Base-by-base conservation (phyloP, 1,140 invertebrate genomes). In the Microplitis demolitor region DNA sequence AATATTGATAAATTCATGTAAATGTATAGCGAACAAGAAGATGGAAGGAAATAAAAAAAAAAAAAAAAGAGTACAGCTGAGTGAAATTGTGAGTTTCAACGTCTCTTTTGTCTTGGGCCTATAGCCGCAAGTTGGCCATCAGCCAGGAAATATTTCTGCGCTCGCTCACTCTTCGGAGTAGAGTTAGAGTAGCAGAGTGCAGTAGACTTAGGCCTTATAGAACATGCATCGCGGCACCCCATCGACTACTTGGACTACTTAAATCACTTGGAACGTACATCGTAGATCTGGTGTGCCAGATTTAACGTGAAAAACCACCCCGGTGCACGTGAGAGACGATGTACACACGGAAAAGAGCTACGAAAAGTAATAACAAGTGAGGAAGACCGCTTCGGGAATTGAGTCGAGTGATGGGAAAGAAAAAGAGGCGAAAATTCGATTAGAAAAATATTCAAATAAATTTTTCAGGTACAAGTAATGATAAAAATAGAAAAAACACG, bases 211-310 rank as follows among this genome's bases (percentile, higher is more conserved):
- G 72, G 76, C 51, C 76, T 78, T 77, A 78, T 79, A 81, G 73
- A 72, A 75, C 72, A 80, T 79, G 76, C 76, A 75, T 16, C 72
- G 71, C 62, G 75, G 75, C 73, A 76, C 69, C 74, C 74, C 79
- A 78, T 82, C 78, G 81, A 80, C 78, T 78, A 76, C 72, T 79
- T 76, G 66, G 75, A 79, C 80, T 83, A 76, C 79, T 84, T 85
- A 85, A 84, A 85, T 85, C 83, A 84, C 82, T 78, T 75, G 78
- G 66, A 76, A 77, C 75, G 75, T 74, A 68, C 64, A 62, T 64
- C 68, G 45, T 73, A 77, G 74, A 80, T 81, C 71, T 60, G 31
- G 35, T 31, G 11, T 4, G 56, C 37, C 60, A 78, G 77, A 78
- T 78, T 78, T 70, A 33, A 33, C 11, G 69, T 76, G 75, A 75